Evolutionary conservation across 2,113 vertebrate genomes (phyloP), one percentile per base, ranked within the genome.

Genomic region (Brachyhypopomus gauderio): DNA sequence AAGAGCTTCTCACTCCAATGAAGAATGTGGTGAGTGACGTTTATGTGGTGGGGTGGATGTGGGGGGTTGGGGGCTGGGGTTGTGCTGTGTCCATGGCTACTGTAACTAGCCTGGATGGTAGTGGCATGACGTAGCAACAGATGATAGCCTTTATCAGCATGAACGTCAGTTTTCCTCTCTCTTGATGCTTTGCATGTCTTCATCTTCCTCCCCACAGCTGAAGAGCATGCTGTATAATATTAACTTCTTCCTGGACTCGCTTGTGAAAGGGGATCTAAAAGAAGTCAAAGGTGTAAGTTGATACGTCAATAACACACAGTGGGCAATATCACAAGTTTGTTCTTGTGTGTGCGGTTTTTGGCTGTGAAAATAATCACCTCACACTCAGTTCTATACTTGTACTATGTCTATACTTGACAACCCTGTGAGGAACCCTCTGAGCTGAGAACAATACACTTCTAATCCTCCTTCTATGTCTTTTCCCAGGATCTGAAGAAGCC

Each of bases 171-270:
- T 48, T 75, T 69, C 38, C 45, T 52, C 20, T 60, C 5, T n/a
- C 16, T 60, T 4, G 58, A 77, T 22, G 48, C 12, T 62, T 41
- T 80, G 20, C 12, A 34, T 69, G 76, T 73, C 36, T 59, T 25
- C 23, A 20, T 76, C 20, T 79, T 72, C 20, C 27, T 72, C 63
- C 70, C 22, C 86, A 55, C 88, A 93, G 92, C 85, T 92, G 62
- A 92, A 93, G 86, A 94, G 92, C 79, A 89, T 93, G 88, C 88
- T 89, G 79, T 89, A 93, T 89, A 93, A 93, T 82, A 86, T 93
- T 77, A 88, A 90, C 86, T 92, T 92, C 87, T 89, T 91, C 77
- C 83, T 93, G 83, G 91, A 92, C 64, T 91, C 92, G 0, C 78
- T 93, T 72, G 87, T 93, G 36, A 94, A 93, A 85, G 90, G 92